Evolutionary conservation across 1,140 invertebrate species (phyloP), one percentile per base, ranked within the genome.

Genomic region (Ostrea edulis): DNA sequence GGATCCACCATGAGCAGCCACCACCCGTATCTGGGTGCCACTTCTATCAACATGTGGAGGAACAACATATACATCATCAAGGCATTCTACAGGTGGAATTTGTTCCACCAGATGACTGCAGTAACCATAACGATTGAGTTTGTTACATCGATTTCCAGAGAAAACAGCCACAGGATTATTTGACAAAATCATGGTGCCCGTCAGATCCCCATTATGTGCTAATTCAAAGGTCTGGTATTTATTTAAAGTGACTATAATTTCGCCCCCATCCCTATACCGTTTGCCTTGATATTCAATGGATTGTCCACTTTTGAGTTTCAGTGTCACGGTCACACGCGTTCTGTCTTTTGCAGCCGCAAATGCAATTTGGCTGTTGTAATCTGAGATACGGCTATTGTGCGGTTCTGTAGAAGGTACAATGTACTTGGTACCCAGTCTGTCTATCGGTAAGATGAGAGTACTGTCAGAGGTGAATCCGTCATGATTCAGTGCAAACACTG

Each of bases 121-220:
- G 52, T 17, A 83, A 44, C 82, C 82, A 17, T 53, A 52, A 3
- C 44, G 22, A 22, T 52, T 53, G 2, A 53, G 52, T 83, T 54
- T 52, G n/a, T 83, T 83, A 25, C 82, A 83, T 83, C 44, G 44
- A 83, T 83, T 83, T 53, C 82, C 82, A 51, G 82, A 83, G 52
- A 83, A 83, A 29, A 83, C 82, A 20, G 44, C 82, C 7, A 83
- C 52, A 11, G 20, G 17, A 8, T 83, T 52, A 35, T 14, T 53
- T n/a, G 82, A 52, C 4, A 2, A 22, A 53, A 83, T 83, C 20
- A 17, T 22, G 44, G 82, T 83, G 14, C 82, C 82, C 5, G 82
- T 83, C 29, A 83, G 52, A 83, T 83, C 82, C 8, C 52, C 44
- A 22, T 52, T 54, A 52, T 83, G 82, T 25, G 82, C 51, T 8